phyloP scores from a whole-genome alignment of 1,140 invertebrate species.

The Drosophila gunungcola region DNA sequence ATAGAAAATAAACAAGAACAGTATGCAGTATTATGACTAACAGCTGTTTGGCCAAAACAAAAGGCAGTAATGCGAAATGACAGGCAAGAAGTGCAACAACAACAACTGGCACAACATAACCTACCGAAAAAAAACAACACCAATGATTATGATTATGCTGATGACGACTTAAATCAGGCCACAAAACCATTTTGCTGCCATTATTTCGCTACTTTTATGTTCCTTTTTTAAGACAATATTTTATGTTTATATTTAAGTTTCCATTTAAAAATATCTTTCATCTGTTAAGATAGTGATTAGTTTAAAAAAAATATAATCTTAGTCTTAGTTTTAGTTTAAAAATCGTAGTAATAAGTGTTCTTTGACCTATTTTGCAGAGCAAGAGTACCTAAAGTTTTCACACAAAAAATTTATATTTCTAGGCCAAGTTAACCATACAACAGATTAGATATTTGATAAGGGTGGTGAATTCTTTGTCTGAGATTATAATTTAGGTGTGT shows the following conservation, averaged over 20 bases:
- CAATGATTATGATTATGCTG: constrained; percentile 32
- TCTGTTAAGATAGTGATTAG: too few relatives aligned
- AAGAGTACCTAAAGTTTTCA: background rate
- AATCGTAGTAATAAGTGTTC: too few relatives aligned
- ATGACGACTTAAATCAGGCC: constrained; percentile 68
- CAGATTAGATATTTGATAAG: constrained; percentile 59
- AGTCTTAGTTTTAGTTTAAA: too few relatives aligned
- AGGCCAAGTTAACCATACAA: background rate
- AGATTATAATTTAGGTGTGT: constrained; percentile 4
- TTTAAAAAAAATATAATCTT: too few relatives aligned
- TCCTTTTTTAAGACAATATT: background rate
- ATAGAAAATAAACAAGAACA: constrained; percentile 28
- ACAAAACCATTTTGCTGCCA: constrained; percentile 9
- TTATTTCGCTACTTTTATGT: constrained; percentile 8
- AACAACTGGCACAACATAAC: constrained; percentile 24
- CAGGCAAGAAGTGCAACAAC: constrained; percentile 41
- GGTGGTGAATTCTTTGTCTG: constrained; percentile 11
- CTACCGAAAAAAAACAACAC: constrained; percentile 5
- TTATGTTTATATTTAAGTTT: too few relatives aligned
- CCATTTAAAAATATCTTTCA: too few relatives aligned
- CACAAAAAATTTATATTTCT: background rate
- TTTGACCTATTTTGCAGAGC: too few relatives aligned
- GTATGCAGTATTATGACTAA: constrained; percentile 60
- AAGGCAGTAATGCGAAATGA: constrained; percentile 62
- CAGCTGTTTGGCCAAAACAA: constrained; percentile 73